Conservation (phyloP, 2,888 invertebrate genomes). For the Anodontia alba region DNA sequence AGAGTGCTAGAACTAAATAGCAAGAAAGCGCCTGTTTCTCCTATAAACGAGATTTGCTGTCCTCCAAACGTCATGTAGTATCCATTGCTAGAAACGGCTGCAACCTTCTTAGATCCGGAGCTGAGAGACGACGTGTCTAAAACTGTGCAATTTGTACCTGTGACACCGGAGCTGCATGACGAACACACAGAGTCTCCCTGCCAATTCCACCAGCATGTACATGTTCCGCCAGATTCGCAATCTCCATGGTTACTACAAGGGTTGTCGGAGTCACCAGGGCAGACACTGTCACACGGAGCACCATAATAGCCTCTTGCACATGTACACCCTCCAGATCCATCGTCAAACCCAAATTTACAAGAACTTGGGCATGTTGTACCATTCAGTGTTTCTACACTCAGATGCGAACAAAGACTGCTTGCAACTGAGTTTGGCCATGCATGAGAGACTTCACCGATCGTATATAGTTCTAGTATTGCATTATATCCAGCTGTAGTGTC, state of each 20-base stretch:
- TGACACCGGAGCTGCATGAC: slow-evolving; percentile 45
- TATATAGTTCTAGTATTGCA: slow-evolving; percentile 49
- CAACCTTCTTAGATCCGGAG: slow-evolving; percentile 42
- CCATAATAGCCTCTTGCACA: slow-evolving; percentile 70
- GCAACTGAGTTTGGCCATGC: slow-evolving; percentile 24
- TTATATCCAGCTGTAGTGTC: slow-evolving; percentile 50
- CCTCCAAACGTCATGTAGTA: slow-evolving; percentile 68
- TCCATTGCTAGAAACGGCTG: slow-evolving; percentile 65
- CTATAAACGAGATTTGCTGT: slow-evolving; percentile 58
- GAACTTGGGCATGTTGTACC: slow-evolving; percentile 58
- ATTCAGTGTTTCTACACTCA: slow-evolving; percentile 31
- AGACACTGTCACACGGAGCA: slow-evolving; percentile 51
- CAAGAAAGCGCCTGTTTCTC: slow-evolving; percentile 57
- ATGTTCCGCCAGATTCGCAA: slow-evolving; percentile 62
- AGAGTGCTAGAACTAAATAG: slow-evolving; percentile 45
- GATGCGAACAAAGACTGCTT: slow-evolving; percentile 30
- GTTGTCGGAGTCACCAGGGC: slow-evolving; percentile 68
- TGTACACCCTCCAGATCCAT: slow-evolving; percentile 51
- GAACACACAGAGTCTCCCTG: slow-evolving; percentile 57
- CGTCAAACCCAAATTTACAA: slow-evolving; percentile 62
- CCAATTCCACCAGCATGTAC: slow-evolving; percentile 74
- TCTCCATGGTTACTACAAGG: slow-evolving; percentile 69
- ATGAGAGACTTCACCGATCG: slow-evolving; percentile 53
- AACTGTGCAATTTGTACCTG: slow-evolving; percentile 65
- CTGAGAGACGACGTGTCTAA: slow-evolving; percentile 40